Percentiles rank a stretch among this genome's conserved stretches.
Conservation (phyloP, 2,888 invertebrate genomes). For the Notocelia uddmanniana region DNA sequence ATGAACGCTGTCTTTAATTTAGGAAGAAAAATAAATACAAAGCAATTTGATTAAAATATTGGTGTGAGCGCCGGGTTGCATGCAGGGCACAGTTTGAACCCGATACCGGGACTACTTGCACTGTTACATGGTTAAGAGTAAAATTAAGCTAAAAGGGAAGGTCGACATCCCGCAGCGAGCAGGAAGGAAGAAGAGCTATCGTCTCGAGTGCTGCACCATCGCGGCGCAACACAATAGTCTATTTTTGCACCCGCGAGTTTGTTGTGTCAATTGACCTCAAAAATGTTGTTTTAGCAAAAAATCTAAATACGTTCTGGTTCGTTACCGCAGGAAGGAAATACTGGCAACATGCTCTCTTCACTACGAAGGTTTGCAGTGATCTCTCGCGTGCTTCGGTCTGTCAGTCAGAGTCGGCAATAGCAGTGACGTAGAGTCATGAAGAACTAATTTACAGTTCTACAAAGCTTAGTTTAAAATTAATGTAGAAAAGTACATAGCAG, state of each 20-base stretch:
- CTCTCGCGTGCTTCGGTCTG: not conserved
- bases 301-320: conserved; percentile 26
- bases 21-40: too few relatives aligned
- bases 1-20: not conserved
- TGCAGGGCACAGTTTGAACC: not conserved
- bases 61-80: not conserved
- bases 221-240: conserved; percentile 43
- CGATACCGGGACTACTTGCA: not conserved
- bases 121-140: conserved; percentile 29
- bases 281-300: conserved; percentile 19
- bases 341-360: conserved; percentile 32
- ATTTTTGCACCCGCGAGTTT: conserved; percentile 40
- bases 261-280: conserved; percentile 43
- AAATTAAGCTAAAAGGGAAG: conserved; percentile 18
- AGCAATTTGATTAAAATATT: not conserved
- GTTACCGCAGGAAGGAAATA: conserved; percentile 21
- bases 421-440: conserved; percentile 23
- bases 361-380: conserved; percentile 24
- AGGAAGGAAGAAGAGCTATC: conserved; percentile 42
- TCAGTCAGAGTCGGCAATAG: conserved; percentile 2
- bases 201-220: conserved; percentile 40
- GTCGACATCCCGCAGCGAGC: conserved; percentile 18
- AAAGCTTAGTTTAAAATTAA: conserved; percentile 35
- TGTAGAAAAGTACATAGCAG: conserved; percentile 21
- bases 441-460: conserved; percentile 32